Evolutionary conservation across 2,113 vertebrate genomes (phyloP).

Genomic region (Pteropus alecto): DNA sequence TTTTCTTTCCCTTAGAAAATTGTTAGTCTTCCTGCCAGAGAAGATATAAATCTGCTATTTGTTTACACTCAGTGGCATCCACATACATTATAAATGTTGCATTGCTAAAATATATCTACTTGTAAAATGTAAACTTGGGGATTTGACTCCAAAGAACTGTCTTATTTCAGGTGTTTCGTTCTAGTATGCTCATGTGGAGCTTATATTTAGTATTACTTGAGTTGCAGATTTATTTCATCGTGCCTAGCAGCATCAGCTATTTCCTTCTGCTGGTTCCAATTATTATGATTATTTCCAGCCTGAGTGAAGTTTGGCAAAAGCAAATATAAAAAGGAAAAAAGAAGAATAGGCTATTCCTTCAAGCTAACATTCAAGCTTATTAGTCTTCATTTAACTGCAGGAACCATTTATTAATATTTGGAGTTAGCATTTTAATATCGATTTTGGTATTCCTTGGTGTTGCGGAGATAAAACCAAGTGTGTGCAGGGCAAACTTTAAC

Average conservation of each 20-base stretch:
- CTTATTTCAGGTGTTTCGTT: conserved; percentile 75
- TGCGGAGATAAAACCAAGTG: background rate
- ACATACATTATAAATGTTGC: conserved; percentile 57
- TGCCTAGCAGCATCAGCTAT: conserved; percentile 52
- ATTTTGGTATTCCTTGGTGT: conserved; percentile 28
- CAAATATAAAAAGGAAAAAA: conserved; percentile 40
- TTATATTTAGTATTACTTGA: conserved; percentile 74
- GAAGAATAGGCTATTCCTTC: conserved; percentile 62
- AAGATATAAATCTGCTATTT: conserved; percentile 60
- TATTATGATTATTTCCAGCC: conserved; percentile 77
- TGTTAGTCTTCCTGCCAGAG: conserved; percentile 41
- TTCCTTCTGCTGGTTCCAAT: conserved; percentile 75
- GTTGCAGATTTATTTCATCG: conserved; percentile 72
- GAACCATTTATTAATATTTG: conserved; percentile 55
- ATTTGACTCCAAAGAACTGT: conserved; percentile 52
- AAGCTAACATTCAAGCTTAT: conserved; percentile 58
- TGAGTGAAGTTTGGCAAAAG: conserved; percentile 66
- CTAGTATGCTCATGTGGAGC: conserved; percentile 38
- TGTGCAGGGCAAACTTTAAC: background rate
- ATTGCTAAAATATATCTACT: conserved; percentile 66
- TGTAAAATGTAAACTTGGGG: conserved; percentile 45
- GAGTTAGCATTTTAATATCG: conserved; percentile 43
- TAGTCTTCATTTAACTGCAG: conserved; percentile 53
- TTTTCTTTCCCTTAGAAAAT: conserved; percentile 36
- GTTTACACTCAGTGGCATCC: conserved; percentile 55